phyloP scores from a whole-genome alignment of 2,797 vertebrate genomes.

The Balearica regulorum region DNA sequence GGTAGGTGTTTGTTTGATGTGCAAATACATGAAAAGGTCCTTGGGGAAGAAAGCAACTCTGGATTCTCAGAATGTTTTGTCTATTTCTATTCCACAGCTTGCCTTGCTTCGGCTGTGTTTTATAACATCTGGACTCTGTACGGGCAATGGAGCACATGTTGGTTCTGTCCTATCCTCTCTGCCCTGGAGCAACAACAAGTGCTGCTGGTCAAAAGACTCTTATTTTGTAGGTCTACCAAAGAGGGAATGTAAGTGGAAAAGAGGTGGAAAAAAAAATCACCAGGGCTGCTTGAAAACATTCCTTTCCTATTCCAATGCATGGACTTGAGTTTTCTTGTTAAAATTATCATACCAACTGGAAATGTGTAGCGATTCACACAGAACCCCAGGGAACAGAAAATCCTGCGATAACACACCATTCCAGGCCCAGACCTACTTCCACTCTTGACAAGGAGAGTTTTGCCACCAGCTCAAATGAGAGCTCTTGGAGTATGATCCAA shows the following conservation, averaged over 20 bases:
- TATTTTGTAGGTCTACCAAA: neutral
- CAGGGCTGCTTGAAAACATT: neutral
- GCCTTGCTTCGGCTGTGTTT: neutral
- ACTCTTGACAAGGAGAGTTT: neutral
- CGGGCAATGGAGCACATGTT: rapidly evolving
- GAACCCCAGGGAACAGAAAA: neutral
- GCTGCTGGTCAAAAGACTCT: neutral
- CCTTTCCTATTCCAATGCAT: neutral
- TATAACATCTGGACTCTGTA: neutral
- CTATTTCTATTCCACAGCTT: neutral
- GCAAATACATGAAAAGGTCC: neutral
- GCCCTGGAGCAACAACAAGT: neutral
- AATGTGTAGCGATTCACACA: neutral
- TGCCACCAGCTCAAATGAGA: neutral
- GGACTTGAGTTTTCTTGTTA: neutral
- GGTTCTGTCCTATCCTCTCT: neutral
- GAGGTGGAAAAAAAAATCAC: neutral
- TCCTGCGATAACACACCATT: neutral
- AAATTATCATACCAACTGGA: neutral
- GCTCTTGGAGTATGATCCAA: neutral
- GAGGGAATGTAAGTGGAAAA: neutral
- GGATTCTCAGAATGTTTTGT: neutral
- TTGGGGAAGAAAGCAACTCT: neutral
- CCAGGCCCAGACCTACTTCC: neutral
- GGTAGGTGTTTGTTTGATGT: neutral